Evolutionary conservation across 2,113 vertebrate genomes (phyloP).

Genomic region (Rhadina sibilatrix): DNA sequence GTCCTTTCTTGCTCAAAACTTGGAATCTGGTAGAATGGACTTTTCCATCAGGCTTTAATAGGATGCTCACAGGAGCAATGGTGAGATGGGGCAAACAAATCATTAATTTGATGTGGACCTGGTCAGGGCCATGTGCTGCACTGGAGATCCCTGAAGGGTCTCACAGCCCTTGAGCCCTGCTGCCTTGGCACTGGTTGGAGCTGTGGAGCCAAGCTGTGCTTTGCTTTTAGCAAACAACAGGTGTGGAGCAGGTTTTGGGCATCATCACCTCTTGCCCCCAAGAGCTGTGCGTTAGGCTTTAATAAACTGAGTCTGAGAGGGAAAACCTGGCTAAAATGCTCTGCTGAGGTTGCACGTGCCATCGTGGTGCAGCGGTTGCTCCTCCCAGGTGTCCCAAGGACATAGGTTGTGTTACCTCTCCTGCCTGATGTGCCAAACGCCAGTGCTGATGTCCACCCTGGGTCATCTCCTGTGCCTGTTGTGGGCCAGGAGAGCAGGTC

Average conservation of each 20-base stretch:
- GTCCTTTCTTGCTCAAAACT: background rate
- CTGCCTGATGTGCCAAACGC: background rate
- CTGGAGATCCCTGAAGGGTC: background rate
- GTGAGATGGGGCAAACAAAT: background rate
- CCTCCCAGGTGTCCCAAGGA: background rate
- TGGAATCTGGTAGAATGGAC: background rate
- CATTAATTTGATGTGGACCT: background rate
- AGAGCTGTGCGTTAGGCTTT: background rate
- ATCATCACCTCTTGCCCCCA: background rate
- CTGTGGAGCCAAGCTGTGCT: background rate
- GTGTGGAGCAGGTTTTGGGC: background rate
- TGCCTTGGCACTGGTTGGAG: background rate
- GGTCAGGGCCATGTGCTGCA: background rate
- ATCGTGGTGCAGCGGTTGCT: background rate
- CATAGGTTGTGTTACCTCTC: background rate
- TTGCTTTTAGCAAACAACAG: background rate
- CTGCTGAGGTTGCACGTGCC: background rate
- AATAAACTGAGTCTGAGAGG: background rate
- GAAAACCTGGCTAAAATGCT: background rate
- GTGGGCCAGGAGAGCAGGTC: background rate
- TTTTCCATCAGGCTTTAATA: background rate
- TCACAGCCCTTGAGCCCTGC: fast-evolving
- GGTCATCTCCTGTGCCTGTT: background rate
- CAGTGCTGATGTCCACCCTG: fast-evolving
- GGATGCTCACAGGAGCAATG: fast-evolving